A percentile compares a stretch with the other conserved stretches of the same genome.
Evolutionary conservation across 1,140 invertebrate species (phyloP).

Genomic region (Hyposmocoma kahamanoa): DNA sequence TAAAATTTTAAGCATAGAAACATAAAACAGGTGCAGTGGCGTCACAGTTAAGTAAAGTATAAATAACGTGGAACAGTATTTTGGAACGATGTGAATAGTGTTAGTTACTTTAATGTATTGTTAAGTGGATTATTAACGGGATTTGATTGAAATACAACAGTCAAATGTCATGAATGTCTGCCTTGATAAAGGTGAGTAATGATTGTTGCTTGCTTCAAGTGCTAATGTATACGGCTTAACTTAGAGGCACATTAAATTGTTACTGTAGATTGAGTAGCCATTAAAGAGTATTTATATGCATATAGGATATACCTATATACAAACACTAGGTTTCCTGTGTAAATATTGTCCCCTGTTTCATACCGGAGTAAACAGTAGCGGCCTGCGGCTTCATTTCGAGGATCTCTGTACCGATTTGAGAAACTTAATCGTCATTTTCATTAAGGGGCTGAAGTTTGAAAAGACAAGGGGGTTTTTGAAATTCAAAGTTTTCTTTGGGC

Average conservation of each 20-base stretch:
- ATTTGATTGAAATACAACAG: background rate
- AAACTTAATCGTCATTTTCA: background rate
- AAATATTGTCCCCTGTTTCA: background rate
- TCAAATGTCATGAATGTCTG: slow-evolving; percentile 11
- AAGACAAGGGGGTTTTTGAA: background rate
- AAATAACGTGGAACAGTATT: slow-evolving; percentile 36
- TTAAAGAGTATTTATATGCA: too few species aligned
- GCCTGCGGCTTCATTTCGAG: background rate
- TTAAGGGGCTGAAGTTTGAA: background rate
- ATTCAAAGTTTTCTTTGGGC: background rate
- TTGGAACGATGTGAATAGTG: slow-evolving; percentile 31
- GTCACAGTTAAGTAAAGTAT: slow-evolving; percentile 19
- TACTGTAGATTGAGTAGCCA: too few species aligned
- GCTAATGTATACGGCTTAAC: too few species aligned
- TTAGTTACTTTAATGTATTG: slow-evolving; percentile 22
- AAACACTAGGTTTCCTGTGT: too few species aligned
- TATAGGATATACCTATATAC: too few species aligned
- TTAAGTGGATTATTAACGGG: slow-evolving; percentile 25
- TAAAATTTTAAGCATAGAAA: too few species aligned
- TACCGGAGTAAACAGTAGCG: background rate
- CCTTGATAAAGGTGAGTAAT: slow-evolving; percentile 20
- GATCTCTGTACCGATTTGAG: background rate
- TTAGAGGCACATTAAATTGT: too few species aligned
- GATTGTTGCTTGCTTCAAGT: too few species aligned
- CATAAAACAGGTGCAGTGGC: slow-evolving; percentile 4